Evolutionary conservation across 1,140 invertebrate species (phyloP).

Genomic region (Cotesia vestalis): DNA sequence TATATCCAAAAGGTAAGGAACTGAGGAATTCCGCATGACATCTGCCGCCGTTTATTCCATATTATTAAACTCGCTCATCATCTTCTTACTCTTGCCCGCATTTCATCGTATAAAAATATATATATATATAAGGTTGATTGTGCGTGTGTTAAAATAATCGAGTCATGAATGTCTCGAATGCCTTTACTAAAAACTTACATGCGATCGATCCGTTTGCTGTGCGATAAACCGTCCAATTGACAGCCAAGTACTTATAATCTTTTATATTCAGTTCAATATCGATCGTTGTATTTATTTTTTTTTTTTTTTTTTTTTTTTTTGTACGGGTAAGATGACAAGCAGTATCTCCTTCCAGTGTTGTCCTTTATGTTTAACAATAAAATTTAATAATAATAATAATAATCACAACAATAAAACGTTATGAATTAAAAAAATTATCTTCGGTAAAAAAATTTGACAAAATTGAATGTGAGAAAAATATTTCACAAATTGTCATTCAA

Average conservation of each 20-base stretch:
- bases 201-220: constrained; percentile 24
- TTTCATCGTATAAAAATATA: neutral
- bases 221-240: constrained; percentile 36
- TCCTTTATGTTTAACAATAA: constrained; percentile 22
- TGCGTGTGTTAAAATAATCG: neutral
- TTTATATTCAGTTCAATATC: constrained; percentile 28
- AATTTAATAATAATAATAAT: neutral
- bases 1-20: neutral
- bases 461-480: constrained; percentile 9
- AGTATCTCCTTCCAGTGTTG: constrained; percentile 28
- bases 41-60: constrained; percentile 47
- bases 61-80: constrained; percentile 52
- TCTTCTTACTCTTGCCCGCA: constrained; percentile 8
- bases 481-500: neutral
- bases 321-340: constrained; percentile 28
- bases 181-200: neutral
- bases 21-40: constrained; percentile 30
- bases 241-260: constrained; percentile 32
- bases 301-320: neutral
- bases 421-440: neutral
- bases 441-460: too few species aligned
- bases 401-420: neutral
- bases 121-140: neutral
- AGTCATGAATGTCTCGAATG: constrained; percentile 33
- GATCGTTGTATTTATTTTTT: constrained; percentile 8